Base-by-base conservation (phyloP, 1,140 invertebrate genomes). In the Heliconius eleuchia region DNA sequence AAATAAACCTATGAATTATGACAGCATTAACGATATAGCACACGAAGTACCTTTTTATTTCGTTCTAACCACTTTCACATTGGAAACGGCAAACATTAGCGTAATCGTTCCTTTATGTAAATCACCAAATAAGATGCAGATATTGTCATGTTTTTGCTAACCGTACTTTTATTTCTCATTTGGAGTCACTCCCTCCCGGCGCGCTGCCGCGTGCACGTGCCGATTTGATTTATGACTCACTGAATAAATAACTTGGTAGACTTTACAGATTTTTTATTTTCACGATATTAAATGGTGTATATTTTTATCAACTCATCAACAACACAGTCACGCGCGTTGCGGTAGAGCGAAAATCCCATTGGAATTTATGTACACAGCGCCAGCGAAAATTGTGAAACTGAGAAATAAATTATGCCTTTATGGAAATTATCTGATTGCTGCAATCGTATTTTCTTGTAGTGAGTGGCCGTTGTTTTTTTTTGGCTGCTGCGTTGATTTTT, bases 191-290 rank as follows among this genome's bases (percentile, higher is more conserved):
- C 83, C 78, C 55, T 76, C 78, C 71, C 80, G n/a, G 70, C 52
- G 39, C 76, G 57, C 80, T 84, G 86, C 84, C 86, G 81, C 73
- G 74, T 80, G 82, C 89, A 93, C 88, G 91, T 92, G 90, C 85
- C 87, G 85, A 86, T 89, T 80, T 92, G 91, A 93, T 93, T 91
- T 93, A 93, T 92, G 80, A 81, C 85, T 86, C 79, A 85, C 86
- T 89, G 89, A 91, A 93, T 93, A 92, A 91, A 90, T 91, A 90
- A 91, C 83, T 85, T 80, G 71, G 75, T 52, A 83, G 82, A 89
- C 85, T 82, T 83, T 85, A 83, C 78, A 78, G 78, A 85, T 80
- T 80, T 78, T 46, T 80, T 81, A 23, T 80, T 81, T 81, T 81
- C 75, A 76, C 76, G 42, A 81, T 78, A 81, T 78, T 75, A 77